Conservation (phyloP, 37 sponge, comb jelly and placozoan genomes). For the Trichoplax adhaerens region DNA sequence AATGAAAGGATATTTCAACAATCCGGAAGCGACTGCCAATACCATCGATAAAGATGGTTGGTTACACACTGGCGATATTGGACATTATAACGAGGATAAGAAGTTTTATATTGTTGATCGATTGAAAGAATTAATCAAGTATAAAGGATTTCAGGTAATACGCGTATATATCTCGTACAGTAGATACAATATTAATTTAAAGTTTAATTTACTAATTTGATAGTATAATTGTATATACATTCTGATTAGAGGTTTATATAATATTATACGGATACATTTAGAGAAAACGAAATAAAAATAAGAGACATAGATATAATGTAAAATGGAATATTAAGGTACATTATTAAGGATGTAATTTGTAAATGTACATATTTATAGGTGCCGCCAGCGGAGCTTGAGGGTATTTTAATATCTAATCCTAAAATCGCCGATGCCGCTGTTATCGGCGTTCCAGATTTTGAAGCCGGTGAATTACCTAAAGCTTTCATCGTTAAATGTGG, state of each 20-base stretch:
- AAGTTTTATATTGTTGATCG: constrained; percentile 73
- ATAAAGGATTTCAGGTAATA: constrained; percentile 37
- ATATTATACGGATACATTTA: no score
- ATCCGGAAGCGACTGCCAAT: constrained; percentile 37
- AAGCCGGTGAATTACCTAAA: constrained; percentile 64
- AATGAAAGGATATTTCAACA: constrained; percentile 76
- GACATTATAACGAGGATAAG: constrained; percentile 53
- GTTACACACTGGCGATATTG: constrained; percentile 70
- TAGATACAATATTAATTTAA: no score
- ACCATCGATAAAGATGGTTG: constrained; percentile 54
- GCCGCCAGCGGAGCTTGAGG: constrained; percentile 86
- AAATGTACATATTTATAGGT: constrained; percentile 15
- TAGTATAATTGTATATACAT: no score
- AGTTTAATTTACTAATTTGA: no score
- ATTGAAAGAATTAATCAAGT: constrained; percentile 84
- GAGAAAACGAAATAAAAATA: no score
- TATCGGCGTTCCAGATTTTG: constrained; percentile 54
- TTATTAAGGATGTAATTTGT: no score
- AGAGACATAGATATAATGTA: no score
- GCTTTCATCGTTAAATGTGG: constrained; percentile 59
- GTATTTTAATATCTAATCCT: constrained; percentile 40
- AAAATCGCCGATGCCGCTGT: constrained; percentile 71
- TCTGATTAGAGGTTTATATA: no score
- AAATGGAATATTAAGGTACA: no score
- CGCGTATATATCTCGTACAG: no score